Conservation (phyloP, 2,797 vertebrate genomes). For the Molossus alvarezi region DNA sequence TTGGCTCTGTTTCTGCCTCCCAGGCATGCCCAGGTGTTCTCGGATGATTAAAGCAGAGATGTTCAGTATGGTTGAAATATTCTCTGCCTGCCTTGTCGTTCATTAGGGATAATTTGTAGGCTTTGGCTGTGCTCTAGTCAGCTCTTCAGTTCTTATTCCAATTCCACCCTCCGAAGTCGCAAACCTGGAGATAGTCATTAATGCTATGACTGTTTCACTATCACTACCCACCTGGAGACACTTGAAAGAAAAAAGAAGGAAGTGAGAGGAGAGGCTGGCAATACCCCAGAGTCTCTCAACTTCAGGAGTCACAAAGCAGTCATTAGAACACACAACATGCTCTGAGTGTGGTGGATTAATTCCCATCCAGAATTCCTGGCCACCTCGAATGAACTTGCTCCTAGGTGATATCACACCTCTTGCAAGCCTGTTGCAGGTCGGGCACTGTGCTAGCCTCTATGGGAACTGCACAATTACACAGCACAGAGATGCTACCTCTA, state of each 20-base stretch:
- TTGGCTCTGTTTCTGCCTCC: slow-evolving; percentile 78
- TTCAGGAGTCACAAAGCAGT: neutral
- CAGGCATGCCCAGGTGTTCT: slow-evolving; percentile 49
- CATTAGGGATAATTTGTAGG: slow-evolving; percentile 66
- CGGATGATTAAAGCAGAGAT: slow-evolving; percentile 82
- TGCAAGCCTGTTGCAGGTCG: neutral
- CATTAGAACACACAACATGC: neutral
- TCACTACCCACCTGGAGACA: neutral
- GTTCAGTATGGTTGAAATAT: slow-evolving; percentile 77
- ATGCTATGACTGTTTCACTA: neutral
- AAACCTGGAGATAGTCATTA: neutral
- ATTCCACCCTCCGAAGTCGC: slow-evolving; percentile 33
- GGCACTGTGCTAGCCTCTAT: neutral
- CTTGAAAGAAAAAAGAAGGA: neutral
- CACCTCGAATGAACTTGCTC: neutral
- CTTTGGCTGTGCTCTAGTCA: neutral
- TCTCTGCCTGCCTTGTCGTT: slow-evolving; percentile 78
- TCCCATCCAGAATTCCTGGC: neutral
- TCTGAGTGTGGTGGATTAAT: neutral
- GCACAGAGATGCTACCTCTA: neutral
- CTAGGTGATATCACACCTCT: neutral
- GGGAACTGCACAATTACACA: neutral
- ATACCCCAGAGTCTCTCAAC: neutral
- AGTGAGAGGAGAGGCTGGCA: neutral
- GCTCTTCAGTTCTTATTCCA: neutral